Evolutionary conservation across 2,113 vertebrate species (phyloP), one percentile per base, ranked within the genome.

Genomic region (Tetraodon nigroviridis): DNA sequence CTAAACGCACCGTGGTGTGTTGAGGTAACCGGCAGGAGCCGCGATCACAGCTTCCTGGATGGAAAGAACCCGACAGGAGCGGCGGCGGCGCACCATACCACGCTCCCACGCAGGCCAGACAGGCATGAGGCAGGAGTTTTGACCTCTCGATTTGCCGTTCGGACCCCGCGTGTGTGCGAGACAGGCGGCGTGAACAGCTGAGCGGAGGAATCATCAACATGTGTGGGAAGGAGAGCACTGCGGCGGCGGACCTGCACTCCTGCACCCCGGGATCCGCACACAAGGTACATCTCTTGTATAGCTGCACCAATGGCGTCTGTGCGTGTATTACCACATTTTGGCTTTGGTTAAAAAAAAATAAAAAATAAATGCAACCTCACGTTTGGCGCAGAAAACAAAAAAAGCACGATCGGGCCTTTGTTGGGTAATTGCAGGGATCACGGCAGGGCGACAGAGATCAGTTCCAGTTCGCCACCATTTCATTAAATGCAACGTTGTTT

Each of bases 41-140:
- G n/a, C 53, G 61, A 78, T 44, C 47, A 18, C 18, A 5, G 75
- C 72, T 86, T 86, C 79, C 84, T 83, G 79, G 68, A 72, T 70
- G 64, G 63, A 60, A 51, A 67, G 65, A 22, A 55, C 52, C 64
- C 42, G 53, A 44, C 47, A 61, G 32, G 57, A 51, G 47, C 45
- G 11, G 48, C 41, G 15, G 57, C 2, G 8, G 32, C 32, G 32
- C 32, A 37, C 32, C 10, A 12, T 37, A 37, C 2, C 24, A 59
- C 55, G 46, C 8, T 16, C 50, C 16, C 18, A 21, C 7, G 20
- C 11, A 21, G 49, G 21, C 12, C 49, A 21, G 49, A 21, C 13
- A 48, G 8, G 46, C 17, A 20, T n/a, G 44, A n/a, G 44, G n/a
- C 44, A 16, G 15, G 6, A 11, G 16, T n/a, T 48, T 18, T 20